phyloP scores from a whole-genome alignment of 1,140 invertebrate species.

The Drosophila funebris region DNA sequence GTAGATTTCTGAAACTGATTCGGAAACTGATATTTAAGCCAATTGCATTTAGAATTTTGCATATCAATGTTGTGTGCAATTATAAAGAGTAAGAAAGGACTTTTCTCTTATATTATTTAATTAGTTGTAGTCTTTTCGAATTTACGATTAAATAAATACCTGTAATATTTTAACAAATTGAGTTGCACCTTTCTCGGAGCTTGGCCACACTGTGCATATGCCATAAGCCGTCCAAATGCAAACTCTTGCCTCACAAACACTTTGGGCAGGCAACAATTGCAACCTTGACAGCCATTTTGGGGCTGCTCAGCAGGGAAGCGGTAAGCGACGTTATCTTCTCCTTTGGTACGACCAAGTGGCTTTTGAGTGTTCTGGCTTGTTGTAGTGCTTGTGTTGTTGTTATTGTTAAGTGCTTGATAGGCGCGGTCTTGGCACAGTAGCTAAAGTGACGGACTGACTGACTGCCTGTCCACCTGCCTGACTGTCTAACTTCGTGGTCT shows the following conservation, averaged over 20 bases:
- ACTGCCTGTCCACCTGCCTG: conserved; percentile 13
- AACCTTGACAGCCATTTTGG: conserved; percentile 70
- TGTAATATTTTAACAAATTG: too few relatives aligned
- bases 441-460: too few relatives aligned
- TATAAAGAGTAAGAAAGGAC: too few relatives aligned
- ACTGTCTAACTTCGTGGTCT: conserved; percentile 5
- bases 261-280: conserved; percentile 57
- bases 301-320: not conserved
- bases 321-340: not conserved
- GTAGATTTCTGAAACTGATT: too few relatives aligned
- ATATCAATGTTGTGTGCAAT: too few relatives aligned
- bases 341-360: conserved; percentile 61
- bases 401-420: conserved; percentile 57
- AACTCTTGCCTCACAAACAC: conserved; percentile 9
- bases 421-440: not conserved
- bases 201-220: conserved; percentile 16
- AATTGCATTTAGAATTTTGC: too few relatives aligned
- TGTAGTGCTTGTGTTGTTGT: conserved; percentile 20
- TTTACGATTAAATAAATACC: too few relatives aligned
- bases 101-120: too few relatives aligned
- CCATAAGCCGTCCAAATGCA: conserved; percentile 18
- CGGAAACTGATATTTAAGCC: too few relatives aligned
- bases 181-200: not conserved
- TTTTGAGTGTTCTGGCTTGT: conserved; percentile 56
- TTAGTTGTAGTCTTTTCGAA: too few relatives aligned